Evolutionary conservation across 2,797 vertebrate genomes (phyloP).

Genomic region (Etheostoma perlongum): DNA sequence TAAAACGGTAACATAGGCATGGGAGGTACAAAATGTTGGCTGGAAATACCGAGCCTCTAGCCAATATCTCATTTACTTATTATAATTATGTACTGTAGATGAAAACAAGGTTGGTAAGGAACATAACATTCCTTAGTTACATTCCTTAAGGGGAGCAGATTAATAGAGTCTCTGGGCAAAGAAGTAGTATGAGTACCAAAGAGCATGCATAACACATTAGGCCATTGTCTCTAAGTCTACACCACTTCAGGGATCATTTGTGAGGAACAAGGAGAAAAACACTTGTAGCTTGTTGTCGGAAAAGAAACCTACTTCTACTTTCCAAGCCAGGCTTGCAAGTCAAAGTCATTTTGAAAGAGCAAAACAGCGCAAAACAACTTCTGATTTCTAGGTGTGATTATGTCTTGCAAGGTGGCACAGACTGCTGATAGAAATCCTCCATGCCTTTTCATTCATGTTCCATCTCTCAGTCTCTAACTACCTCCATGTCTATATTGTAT

Average conservation of each 20-base stretch:
- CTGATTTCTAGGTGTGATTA: slow-evolving; percentile 59
- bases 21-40: slow-evolving; percentile 21
- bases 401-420: slow-evolving; percentile 31
- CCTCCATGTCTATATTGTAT: slow-evolving; percentile 27
- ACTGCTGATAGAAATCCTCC: slow-evolving; percentile 36
- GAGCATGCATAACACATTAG: slow-evolving; percentile 52
- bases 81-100: slow-evolving; percentile 39
- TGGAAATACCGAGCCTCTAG: slow-evolving; percentile 25
- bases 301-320: slow-evolving; percentile 51
- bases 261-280: slow-evolving; percentile 31
- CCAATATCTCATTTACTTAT: slow-evolving; percentile 45
- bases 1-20: slow-evolving; percentile 4
- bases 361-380: slow-evolving; percentile 48
- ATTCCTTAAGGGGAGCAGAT: slow-evolving; percentile 53
- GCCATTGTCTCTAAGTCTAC: slow-evolving; percentile 58
- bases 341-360: slow-evolving; percentile 48
- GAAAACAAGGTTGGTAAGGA: slow-evolving; percentile 56
- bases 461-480: slow-evolving; percentile 8
- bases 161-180: slow-evolving; percentile 39
- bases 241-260: slow-evolving; percentile 53
- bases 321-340: slow-evolving; percentile 33
- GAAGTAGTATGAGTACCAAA: slow-evolving; percentile 45
- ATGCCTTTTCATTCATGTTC: slow-evolving; percentile 41
- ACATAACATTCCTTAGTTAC: slow-evolving; percentile 57
- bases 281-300: slow-evolving; percentile 47